Conservation (phyloP, 2,888 invertebrate species). For the Drosophila meridionalis region DNA sequence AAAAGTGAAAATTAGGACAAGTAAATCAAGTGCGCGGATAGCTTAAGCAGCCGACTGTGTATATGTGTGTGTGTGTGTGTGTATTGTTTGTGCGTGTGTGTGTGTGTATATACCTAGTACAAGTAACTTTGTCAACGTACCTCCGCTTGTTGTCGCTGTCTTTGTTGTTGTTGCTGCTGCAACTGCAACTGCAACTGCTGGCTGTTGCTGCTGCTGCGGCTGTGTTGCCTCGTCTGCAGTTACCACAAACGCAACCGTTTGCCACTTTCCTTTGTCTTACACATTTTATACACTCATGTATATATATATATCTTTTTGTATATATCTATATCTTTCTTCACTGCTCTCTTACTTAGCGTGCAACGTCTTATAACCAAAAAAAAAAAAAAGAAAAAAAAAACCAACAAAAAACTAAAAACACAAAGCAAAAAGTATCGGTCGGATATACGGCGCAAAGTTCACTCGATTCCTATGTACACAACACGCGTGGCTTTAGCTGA, state of each 20-base stretch:
- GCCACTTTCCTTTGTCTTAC: conserved; percentile 75
- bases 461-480: conserved; percentile 3
- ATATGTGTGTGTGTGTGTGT: conserved; percentile 8
- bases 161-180: conserved; percentile 33
- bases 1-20: conserved; percentile 68
- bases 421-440: conserved; percentile 13
- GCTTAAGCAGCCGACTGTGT: conserved; percentile 4
- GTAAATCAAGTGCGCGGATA: conserved; percentile 43
- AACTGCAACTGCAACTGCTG: conserved; percentile 14
- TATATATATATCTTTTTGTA: background rate
- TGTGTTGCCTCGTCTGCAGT: conserved; percentile 43
- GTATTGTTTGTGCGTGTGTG: background rate
- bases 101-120: conserved; percentile 29
- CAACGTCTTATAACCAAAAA: conserved; percentile 18
- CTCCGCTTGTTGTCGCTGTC: conserved; percentile 58
- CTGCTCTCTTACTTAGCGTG: conserved; percentile 24
- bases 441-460: conserved; percentile 26
- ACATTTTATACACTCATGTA: conserved; percentile 49
- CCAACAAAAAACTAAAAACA: conserved; percentile 11
- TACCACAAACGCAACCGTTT: conserved; percentile 58
- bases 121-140: conserved; percentile 56
- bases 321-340: conserved; percentile 26
- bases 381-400: conserved; percentile 6
- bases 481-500: conserved; percentile 7
- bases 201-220: conserved; percentile 16